Evolutionary conservation across 2,797 vertebrate genomes (phyloP).

Genomic region (Gymnothorax javanicus): DNA sequence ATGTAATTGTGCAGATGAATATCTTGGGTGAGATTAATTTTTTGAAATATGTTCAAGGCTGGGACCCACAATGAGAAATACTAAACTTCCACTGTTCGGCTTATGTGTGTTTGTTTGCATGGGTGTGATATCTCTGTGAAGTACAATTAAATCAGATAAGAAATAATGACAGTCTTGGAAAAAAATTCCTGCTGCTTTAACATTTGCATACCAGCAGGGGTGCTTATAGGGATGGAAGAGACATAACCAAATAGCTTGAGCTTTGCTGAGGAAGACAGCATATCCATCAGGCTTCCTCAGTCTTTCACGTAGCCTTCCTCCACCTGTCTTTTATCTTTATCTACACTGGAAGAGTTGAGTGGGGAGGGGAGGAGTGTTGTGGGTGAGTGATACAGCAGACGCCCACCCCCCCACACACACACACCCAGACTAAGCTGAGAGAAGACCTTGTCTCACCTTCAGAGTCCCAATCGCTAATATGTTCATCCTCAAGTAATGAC

Average conservation of each 20-base stretch:
- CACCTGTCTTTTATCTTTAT: background rate
- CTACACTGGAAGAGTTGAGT: background rate
- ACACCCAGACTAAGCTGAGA: background rate
- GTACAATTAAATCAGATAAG: background rate
- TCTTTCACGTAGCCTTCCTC: background rate
- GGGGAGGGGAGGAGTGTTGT: background rate
- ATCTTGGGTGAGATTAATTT: background rate
- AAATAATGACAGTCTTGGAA: conserved; percentile 13
- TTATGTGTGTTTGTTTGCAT: background rate
- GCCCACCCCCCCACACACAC: background rate
- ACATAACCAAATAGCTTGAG: conserved; percentile 19
- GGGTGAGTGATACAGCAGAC: background rate
- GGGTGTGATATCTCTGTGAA: background rate
- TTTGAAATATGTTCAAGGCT: background rate
- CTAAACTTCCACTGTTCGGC: background rate
- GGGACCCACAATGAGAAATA: background rate
- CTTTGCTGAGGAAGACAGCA: background rate
- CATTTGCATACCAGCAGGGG: background rate
- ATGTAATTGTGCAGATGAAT: background rate
- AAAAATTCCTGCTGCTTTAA: background rate
- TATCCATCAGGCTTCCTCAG: conserved; percentile 3
- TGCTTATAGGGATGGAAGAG: background rate
- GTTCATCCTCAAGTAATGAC: background rate
- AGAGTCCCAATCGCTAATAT: conserved; percentile 1
- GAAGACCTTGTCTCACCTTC: conserved; percentile 16